phyloP scores from a whole-genome alignment of 2,888 invertebrate species.

The Heteromyza rotundicornis region DNA sequence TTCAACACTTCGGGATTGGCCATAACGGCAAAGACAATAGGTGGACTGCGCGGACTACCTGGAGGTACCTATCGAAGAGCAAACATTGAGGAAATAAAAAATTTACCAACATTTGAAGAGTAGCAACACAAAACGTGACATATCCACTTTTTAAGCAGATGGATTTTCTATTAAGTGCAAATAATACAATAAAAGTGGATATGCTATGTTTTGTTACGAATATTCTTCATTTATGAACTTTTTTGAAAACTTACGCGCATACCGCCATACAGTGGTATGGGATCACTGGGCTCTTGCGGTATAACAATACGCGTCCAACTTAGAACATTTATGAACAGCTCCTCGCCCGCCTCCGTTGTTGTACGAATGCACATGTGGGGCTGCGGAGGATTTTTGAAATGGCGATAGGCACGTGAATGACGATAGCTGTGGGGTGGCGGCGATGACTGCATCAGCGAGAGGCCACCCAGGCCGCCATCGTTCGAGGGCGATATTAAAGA shows the following conservation, averaged over 20 bases:
- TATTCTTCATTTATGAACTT: neutral
- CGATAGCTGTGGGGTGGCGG: conserved; percentile 67
- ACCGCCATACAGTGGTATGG: conserved; percentile 75
- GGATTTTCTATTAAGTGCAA: too few species aligned
- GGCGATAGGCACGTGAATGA: conserved; percentile 69
- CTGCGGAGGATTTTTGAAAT: conserved; percentile 77
- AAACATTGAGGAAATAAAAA: too few species aligned
- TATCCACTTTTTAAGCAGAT: too few species aligned
- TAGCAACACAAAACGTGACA: too few species aligned
- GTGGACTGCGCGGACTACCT: conserved; percentile 69
- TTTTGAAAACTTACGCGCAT: conserved; percentile 69
- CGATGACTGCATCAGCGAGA: conserved; percentile 57
- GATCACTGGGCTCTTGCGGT: conserved; percentile 71
- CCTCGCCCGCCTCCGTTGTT: conserved; percentile 64
- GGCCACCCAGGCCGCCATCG: neutral
- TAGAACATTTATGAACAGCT: conserved; percentile 72
- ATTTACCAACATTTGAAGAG: too few species aligned
- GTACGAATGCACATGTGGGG: conserved; percentile 77
- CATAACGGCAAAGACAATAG: conserved; percentile 75
- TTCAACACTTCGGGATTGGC: conserved; percentile 75
- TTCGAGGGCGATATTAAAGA: neutral
- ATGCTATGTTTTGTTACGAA: neutral
- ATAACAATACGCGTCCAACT: conserved; percentile 77
- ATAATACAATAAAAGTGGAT: conserved; percentile 14
- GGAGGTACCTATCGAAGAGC: conserved; percentile 65